Evolutionary conservation across 2,888 invertebrate species (phyloP), one percentile per base, ranked within the genome.

Genomic region (Pristionchus entomophagus): DNA sequence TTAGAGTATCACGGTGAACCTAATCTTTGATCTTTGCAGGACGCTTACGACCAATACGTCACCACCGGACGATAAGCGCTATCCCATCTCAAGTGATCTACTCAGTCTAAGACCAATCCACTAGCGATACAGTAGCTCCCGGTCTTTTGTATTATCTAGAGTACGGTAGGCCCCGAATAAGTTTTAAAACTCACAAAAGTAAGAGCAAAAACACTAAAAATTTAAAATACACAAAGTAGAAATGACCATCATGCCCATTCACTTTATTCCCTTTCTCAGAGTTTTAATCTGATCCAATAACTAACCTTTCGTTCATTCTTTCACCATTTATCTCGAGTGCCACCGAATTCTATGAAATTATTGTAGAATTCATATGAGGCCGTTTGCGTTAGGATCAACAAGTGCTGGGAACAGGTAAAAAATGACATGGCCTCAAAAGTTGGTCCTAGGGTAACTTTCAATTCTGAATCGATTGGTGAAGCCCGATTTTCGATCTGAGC

Each of bases 1-100:
- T 69, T n/a, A n/a, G 59, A 59, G 59, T n/a, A 26, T 38, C 35
- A 69, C 29, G 22, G 29, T 45, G 26, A 32, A 12, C 19, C 17
- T 80, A 12, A 62, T 29, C 65, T 45, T 65, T 62, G 32, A 65
- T 45, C 32, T 82, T 82, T 41, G 22, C 62, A 84, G 59, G 90
- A 90, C 69, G 93, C 93, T 19, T 93, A 93, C 87, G 93, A 93
- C 87, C 87, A 90, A 87, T 93, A 93, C 85, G 93, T 93, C 49
- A 91, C 89, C 53, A 85, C 85, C 8, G 85, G 85, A 38, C 22
- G 85, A 85, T 85, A 59, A 59, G n/a, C 51, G 8, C 51, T 32
- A 32, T 41, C n/a, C 73, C 0, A n/a, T 10, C 73, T 73, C 73
- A 69, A 69, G 19, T 17, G 19, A 12, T 19, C 19, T 4, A 17